Evolutionary conservation across 2,888 invertebrate genomes (phyloP), one percentile per base, ranked within the genome.

Genomic region (Rhogogaster chlorosoma): DNA sequence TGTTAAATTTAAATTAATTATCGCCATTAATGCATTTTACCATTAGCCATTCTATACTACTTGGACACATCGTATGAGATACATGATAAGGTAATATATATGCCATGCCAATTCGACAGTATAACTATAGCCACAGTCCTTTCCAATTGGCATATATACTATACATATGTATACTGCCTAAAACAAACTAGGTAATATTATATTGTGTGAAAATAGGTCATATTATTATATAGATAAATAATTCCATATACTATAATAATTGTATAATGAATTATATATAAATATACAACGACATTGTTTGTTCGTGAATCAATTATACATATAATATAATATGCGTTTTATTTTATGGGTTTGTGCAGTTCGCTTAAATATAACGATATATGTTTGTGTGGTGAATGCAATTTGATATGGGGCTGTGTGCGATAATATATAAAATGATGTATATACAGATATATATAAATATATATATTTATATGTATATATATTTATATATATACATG

Each of bases 391-490:
- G 15, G 32, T 32, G 4, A 36, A 49, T 49, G 18, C 26, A 77
- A 26, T 49, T 42, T 9, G 4, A 49, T 15, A 45, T 45, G n/a
- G 77, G 73, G 77, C 77, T 49, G 77, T 77, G 77, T 77, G 77
- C 77, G 77, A 49, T 77, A 77, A 77, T 77, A 49, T 49, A 73
- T 26, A 49, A 49, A 49, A n/a, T 18, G 18, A 49, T 49, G 49
- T 49, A 49, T n/a, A 42, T 42, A 42, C 42, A 42, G 42, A 9
- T 42, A 6, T 70, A 70, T 70, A 38, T 32, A 53, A 26, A 61
- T 61, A 61, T 6, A 32, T 67, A 29, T 29, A 67, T 4, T 15
- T 6, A 32, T 15, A 32, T 18, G 15, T 9, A 67, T 61, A 32
- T 67, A 67, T 67, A 32, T 64, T 32, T 15, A 64, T 15, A 64